Base-by-base conservation (phyloP, 2,113 vertebrate species). In the Chrysochloris asiatica region DNA sequence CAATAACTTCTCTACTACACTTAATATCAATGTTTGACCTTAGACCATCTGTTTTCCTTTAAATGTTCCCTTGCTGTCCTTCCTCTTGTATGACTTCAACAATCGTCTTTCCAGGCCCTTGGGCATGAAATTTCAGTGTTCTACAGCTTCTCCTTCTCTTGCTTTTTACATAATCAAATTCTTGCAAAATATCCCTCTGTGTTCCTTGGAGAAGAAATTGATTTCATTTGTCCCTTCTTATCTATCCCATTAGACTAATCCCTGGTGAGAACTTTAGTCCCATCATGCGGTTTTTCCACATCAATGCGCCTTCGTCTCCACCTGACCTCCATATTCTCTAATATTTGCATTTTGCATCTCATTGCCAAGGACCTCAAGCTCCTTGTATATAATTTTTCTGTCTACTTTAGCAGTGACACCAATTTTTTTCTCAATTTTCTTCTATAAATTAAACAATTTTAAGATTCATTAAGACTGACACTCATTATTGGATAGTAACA, bases 11-110 rank as follows among this genome's bases (percentile, higher is more conserved):
- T 88, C 43, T 43, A 72, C 38, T 92, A 65, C 63, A 76, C 43
- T 36, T 73, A 47, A 65, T 90, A 72, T 73, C 26, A 2, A 61
- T 72, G 56, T 38, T 91, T 78, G 91, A 86, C 41, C 83, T 92
- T 65, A 81, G 41, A 65, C 75, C 96, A 95, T 96, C 95, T 96
- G 96, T 90, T 96, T 95, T 81, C 50, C 86, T 95, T 95, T 96
- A 95, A 95, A 61, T 92, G 94, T 95, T 95, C 95, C 86, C 79
- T 95, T 16, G 38, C 45, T 72, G 43, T 93, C 28, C 73, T 65
- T 91, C 93, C 75, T 75, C 33, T 88, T 83, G 65, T 76, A 76
- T 96, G 94, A 96, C 91, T 96, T 96, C 88, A 96, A 38, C 83
- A n/a, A 72, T 67, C 56, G 71, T 93, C 92, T 79, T 92, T 95